Percentiles rank a stretch among this genome's conserved stretches.
phyloP scores from a whole-genome alignment of 1,140 invertebrate species.

The Leptinotarsa texana region DNA sequence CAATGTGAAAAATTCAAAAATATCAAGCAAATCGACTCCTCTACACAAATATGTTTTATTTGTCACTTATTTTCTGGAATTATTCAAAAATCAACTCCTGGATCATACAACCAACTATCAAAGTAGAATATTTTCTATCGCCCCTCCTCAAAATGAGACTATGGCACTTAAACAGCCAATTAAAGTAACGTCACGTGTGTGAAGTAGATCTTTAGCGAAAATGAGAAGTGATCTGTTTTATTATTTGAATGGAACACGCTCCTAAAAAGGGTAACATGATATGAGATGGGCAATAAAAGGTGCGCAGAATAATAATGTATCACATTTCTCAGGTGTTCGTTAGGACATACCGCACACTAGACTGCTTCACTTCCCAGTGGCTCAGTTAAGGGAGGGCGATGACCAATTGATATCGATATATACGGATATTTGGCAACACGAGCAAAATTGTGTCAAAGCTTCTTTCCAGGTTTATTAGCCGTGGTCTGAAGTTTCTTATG shows the following conservation, averaged over 20 bases:
- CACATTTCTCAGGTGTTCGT: conserved; percentile 32
- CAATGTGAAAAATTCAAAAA: too few species aligned
- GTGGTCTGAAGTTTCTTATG: too few species aligned
- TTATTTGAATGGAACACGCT: conserved; percentile 20
- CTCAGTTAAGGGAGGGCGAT: not conserved
- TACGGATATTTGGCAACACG: too few species aligned
- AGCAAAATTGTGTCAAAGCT: too few species aligned
- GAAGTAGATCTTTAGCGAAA: conserved; percentile 8
- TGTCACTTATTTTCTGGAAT: too few species aligned
- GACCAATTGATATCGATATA: too few species aligned
- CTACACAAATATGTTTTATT: too few species aligned
- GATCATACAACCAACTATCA: too few species aligned
- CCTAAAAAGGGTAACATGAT: conserved; percentile 31
- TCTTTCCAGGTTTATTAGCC: too few species aligned
- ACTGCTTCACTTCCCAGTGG: not conserved
- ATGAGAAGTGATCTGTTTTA: conserved; percentile 26
- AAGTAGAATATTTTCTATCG: not conserved
- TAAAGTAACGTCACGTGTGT: not conserved
- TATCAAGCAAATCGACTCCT: too few species aligned
- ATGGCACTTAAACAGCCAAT: not conserved
- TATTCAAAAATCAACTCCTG: too few species aligned
- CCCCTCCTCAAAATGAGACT: not conserved
- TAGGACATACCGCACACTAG: conserved; percentile 32
- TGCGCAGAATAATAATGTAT: conserved; percentile 32
- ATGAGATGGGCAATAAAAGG: conserved; percentile 12